Base-by-base conservation (phyloP, 2,888 invertebrate genomes). In the Cryptocephalus moraei region DNA sequence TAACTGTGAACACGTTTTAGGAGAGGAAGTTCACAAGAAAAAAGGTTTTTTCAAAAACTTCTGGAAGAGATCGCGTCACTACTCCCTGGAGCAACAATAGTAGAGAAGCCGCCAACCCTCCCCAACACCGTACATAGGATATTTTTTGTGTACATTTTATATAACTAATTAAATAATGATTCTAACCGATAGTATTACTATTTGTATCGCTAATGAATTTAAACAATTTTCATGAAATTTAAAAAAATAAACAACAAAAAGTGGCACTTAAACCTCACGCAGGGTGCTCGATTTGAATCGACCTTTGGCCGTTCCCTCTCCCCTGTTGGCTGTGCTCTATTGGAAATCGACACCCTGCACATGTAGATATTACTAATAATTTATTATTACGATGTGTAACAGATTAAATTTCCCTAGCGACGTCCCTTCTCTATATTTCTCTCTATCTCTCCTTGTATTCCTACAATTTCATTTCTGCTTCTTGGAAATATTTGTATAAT, bases 41-140 rank as follows among this genome's bases (percentile, higher is more conserved):
- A 87, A 86, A 72, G 87, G 90, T 55, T 89, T 91, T 71, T 91
- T 91, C 75, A 86, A 87, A 72, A 87, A 81, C 69, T 82, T 90
- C 60, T 91, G 90, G 90, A 90, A 90, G 72, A 81, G 86, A 63
- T 89, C 89, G 57, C 82, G 88, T 57, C 88, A 89, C 67, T 86
- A 89, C 68, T 90, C 90, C 55, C 74, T 89, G 71, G 90, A 90
- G 72, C 88, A 89, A 72, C 88, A 88, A 75, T 82, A 81, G 80
- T 52, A 49, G 51, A 46, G 22, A 22, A 22, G 22, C 22, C 22
- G 22, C 22, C 22, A 22, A 4, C 22, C 22, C 22, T 22, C 22
- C 22, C 49, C 47, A 48, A 50, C 2, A 36, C 49, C 51, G 33
- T 47, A 53, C 51, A 49, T 53, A 59, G 54, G 53, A 54, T 51